These are phyloP conservation scores for Mesitornis unicolor DNA, from an alignment of 2,113 vertebrate species.

Conservation along the genomic window DNA sequence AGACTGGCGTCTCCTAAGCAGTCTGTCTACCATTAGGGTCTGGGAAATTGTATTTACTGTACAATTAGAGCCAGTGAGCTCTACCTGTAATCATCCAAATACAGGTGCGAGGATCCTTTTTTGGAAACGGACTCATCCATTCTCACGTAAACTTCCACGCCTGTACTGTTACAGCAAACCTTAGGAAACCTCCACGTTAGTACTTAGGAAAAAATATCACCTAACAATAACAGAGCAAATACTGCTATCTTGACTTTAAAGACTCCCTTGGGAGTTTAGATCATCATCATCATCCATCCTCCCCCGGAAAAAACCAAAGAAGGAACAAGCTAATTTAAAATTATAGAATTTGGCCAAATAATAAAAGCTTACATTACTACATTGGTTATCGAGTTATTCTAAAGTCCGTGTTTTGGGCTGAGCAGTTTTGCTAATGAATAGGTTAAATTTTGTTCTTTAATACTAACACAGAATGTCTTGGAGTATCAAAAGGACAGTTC, in stretches of 20 bases:
- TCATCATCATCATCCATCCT: too few relatives aligned
- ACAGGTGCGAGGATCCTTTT: slow-evolving; percentile 87
- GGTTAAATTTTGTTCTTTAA: slow-evolving; percentile 55
- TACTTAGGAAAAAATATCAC: not conserved
- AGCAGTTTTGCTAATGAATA: slow-evolving; percentile 30
- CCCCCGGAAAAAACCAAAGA: slow-evolving; percentile 64
- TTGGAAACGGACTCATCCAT: slow-evolving; percentile 85
- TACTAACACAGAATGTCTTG: slow-evolving; percentile 69
- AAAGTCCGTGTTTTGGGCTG: not conserved
- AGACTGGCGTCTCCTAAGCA: slow-evolving; percentile 88
- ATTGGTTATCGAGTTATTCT: slow-evolving; percentile 4
- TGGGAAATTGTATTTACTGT: slow-evolving; percentile 91
- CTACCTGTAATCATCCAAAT: slow-evolving; percentile 94
- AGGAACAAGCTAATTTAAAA: slow-evolving; percentile 7
- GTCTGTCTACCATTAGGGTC: slow-evolving; percentile 89
- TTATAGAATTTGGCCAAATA: not conserved
- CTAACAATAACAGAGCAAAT: not conserved
- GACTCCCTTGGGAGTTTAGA: slow-evolving; percentile 71
- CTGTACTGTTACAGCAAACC: slow-evolving; percentile 71
- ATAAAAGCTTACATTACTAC: not conserved
- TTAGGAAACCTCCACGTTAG: slow-evolving; percentile 70
- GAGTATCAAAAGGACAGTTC: slow-evolving; percentile 75
- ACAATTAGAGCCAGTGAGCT: slow-evolving; percentile 91
- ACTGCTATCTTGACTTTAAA: not conserved
- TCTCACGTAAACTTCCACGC: slow-evolving; percentile 84